A percentile compares a stretch with the other conserved stretches of the same genome.
Evolutionary conservation across 2,797 vertebrate species (phyloP).

Genomic region (Adrianichthys oophorus): DNA sequence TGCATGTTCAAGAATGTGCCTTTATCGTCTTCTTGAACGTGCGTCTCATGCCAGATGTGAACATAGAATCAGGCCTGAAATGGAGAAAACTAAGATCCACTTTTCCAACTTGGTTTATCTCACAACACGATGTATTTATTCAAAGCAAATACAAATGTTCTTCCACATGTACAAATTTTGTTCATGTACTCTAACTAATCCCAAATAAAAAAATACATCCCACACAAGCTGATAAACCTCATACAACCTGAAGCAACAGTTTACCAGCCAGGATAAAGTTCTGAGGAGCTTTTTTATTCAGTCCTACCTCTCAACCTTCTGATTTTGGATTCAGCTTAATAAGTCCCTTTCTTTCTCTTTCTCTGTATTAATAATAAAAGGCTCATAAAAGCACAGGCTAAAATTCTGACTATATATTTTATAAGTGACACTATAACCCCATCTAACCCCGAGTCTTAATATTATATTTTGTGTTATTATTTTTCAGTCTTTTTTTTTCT

Average conservation of each 20-base stretch:
- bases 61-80: too few species aligned
- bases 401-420: slow-evolving; percentile 72
- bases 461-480: slow-evolving; percentile 73
- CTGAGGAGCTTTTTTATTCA: slow-evolving; percentile 38
- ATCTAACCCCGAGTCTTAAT: slow-evolving; percentile 71
- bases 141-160: too few species aligned
- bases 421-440: slow-evolving; percentile 63
- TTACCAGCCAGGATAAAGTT: slow-evolving; percentile 33
- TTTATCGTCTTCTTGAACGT: too few species aligned
- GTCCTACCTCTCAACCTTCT: slow-evolving; percentile 65
- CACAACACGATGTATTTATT: too few species aligned
- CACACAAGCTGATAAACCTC: slow-evolving; percentile 9
- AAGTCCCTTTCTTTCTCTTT: slow-evolving; percentile 42
- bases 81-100: not conserved
- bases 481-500: slow-evolving; percentile 54
- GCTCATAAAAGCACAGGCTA: slow-evolving; percentile 69
- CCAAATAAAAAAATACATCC: slow-evolving; percentile 27
- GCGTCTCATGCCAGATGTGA: too few species aligned
- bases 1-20: too few species aligned
- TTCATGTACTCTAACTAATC: slow-evolving; percentile 21
- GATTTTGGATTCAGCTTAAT: slow-evolving; percentile 79
- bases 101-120: not conserved
- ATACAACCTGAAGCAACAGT: slow-evolving; percentile 17
- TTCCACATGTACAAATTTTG: too few species aligned
- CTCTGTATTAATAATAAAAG: slow-evolving; percentile 75